Evolutionary conservation across 2,797 vertebrate species (phyloP).

Genomic region (Eremophila alpestris): DNA sequence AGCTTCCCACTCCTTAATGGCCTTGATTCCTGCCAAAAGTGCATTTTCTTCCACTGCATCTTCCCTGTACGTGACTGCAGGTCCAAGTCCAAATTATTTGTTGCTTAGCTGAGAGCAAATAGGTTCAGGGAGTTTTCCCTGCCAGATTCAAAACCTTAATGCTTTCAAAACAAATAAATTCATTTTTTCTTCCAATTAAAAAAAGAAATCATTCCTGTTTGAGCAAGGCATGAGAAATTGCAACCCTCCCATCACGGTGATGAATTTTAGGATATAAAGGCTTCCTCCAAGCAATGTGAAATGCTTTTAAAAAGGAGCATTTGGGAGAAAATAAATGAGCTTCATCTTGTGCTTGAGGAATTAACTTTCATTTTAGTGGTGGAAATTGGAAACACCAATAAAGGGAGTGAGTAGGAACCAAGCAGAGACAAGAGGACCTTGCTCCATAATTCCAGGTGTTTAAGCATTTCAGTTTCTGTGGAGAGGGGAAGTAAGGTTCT

Average conservation of each 20-base stretch:
- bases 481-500: neutral
- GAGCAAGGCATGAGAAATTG: slow-evolving; percentile 1
- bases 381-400: neutral
- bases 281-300: neutral
- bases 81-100: slow-evolving; percentile 20
- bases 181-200: slow-evolving; percentile 7
- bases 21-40: slow-evolving; percentile 16
- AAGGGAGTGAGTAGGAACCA: neutral
- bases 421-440: neutral
- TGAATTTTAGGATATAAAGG: neutral
- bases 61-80: neutral
- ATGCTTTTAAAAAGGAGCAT: neutral
- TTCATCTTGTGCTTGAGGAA: slow-evolving; percentile 9
- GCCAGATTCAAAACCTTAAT: neutral
- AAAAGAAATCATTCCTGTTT: neutral
- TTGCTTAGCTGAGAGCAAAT: slow-evolving; percentile 34
- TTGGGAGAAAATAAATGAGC: slow-evolving; percentile 35
- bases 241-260: neutral
- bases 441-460: neutral
- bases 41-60: neutral
- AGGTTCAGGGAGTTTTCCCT: slow-evolving; percentile 7
- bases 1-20: slow-evolving; percentile 6
- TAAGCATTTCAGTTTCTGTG: neutral
- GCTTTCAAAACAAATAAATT: slow-evolving; percentile 28
- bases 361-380: slow-evolving; percentile 2